phyloP scores from a whole-genome alignment of 2,113 vertebrate species.

The Brevimyrus niger region DNA sequence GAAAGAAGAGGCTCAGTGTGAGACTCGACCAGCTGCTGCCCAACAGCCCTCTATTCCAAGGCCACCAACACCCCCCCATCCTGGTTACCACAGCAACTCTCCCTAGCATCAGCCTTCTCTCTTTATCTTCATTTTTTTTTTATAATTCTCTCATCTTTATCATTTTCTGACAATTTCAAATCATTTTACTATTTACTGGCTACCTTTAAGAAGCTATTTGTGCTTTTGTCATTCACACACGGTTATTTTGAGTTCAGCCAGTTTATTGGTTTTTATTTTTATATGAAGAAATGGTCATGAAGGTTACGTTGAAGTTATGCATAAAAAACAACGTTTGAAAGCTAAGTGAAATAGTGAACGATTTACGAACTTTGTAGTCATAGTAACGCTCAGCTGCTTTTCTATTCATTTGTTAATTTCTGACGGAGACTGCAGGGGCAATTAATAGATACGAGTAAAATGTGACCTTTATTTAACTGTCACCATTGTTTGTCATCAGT shows the following conservation, averaged over 20 bases:
- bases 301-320: not conserved
- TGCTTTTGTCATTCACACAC: not conserved
- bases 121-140: not conserved
- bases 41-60: conserved; percentile 10
- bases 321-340: not conserved
- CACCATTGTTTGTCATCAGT: not conserved
- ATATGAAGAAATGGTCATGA: not conserved
- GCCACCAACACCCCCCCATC: not conserved
- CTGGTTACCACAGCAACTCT: conserved; percentile 36
- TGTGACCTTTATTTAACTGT: conserved; percentile 9
- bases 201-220: not conserved
- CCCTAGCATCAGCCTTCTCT: not conserved
- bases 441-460: not conserved
- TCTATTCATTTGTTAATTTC: not conserved
- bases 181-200: not conserved
- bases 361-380: not conserved
- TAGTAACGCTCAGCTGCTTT: not conserved
- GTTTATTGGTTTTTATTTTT: not conserved
- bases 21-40: not conserved
- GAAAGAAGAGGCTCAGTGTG: conserved; percentile 1
- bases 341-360: not conserved
- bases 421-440: not conserved
- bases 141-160: not conserved
- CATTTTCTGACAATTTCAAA: not conserved
- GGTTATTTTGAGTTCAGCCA: not conserved